These are phyloP conservation scores for Mustelus asterias DNA, from an alignment of 2,113 vertebrate species.

Conservation along the genomic window DNA sequence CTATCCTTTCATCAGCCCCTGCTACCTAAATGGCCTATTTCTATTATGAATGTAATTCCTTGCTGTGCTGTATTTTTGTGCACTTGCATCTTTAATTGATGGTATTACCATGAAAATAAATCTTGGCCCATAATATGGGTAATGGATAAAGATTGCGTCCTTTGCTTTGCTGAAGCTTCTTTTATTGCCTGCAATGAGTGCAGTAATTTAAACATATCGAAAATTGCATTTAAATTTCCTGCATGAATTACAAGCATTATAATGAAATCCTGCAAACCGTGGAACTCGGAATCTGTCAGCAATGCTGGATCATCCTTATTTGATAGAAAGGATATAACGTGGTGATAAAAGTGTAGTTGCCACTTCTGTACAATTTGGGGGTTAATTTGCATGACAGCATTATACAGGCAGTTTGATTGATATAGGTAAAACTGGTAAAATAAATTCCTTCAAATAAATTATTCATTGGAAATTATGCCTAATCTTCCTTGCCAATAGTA, in stretches of 20 bases:
- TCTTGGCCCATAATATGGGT: constrained; percentile 10
- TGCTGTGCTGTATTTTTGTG: neutral
- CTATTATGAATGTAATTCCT: constrained; percentile 12
- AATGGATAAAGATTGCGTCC: constrained; percentile 19
- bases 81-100: constrained; percentile 17
- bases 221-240: constrained; percentile 16
- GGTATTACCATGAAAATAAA: neutral
- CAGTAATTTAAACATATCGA: constrained; percentile 17
- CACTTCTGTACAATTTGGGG: neutral
- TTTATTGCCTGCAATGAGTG: neutral
- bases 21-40: neutral
- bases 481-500: neutral
- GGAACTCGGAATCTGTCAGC: neutral
- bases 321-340: neutral
- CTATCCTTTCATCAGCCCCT: neutral
- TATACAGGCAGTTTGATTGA: neutral
- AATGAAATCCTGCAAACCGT: neutral
- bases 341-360: neutral
- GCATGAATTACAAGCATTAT: neutral
- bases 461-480: neutral
- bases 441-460: neutral
- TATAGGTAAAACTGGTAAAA: neutral
- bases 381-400: neutral
- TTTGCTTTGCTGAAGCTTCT: neutral
- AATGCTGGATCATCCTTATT: neutral